These are phyloP conservation scores for Atherix ibis DNA, from an alignment of 2,888 invertebrate genomes.

Conservation along the genomic window DNA sequence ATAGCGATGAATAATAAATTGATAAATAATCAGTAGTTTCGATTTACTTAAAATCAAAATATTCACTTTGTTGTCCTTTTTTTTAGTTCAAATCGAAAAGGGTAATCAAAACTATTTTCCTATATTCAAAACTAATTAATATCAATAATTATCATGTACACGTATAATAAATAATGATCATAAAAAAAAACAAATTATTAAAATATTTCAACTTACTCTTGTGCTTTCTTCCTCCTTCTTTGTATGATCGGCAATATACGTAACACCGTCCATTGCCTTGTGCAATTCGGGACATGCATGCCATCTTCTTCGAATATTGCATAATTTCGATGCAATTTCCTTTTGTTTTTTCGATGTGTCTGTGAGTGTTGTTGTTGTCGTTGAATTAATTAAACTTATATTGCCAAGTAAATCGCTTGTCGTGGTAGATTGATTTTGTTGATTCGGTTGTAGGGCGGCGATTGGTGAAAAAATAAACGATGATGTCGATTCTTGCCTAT, in stretches of 20 bases:
- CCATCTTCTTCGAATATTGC: constrained; percentile 52
- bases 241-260: constrained; percentile 85
- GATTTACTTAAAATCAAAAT: no score
- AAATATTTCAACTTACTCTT: constrained; percentile 55
- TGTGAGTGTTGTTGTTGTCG: constrained; percentile 10
- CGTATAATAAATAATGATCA: no score
- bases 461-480: constrained; percentile 31
- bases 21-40: no score
- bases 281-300: constrained; percentile 82
- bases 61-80: no score
- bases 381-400: constrained; percentile 31
- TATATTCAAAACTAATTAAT: no score
- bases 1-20: no score
- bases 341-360: constrained; percentile 18
- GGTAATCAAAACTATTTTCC: no score
- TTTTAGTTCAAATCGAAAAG: no score
- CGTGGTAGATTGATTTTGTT: constrained; percentile 31
- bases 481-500: constrained; percentile 28
- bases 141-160: no score
- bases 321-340: constrained; percentile 24
- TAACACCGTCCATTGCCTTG: constrained; percentile 83
- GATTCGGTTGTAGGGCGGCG: constrained; percentile 28
- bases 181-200: no score
- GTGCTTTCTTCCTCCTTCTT: constrained; percentile 83
- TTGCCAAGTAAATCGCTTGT: constrained; percentile 28